Conservation (phyloP, 1,140 invertebrate genomes). For the Grapholita molesta region DNA sequence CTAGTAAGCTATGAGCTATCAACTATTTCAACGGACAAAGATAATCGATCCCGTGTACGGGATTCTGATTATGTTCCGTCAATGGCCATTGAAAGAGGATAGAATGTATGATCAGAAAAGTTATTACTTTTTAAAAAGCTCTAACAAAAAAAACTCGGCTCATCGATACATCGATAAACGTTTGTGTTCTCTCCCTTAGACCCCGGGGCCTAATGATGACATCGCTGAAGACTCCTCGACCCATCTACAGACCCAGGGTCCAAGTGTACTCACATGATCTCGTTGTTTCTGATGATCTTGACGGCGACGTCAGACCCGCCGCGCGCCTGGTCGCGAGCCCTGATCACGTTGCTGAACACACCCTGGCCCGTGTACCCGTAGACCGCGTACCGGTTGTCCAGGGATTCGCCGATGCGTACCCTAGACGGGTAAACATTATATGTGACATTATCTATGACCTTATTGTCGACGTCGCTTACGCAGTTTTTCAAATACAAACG, state of each 20-base stretch:
- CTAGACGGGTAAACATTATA: constrained; percentile 60
- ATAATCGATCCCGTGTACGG: too few species aligned
- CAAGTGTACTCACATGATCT: constrained; percentile 94
- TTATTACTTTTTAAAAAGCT: too few species aligned
- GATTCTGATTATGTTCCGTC: too few species aligned
- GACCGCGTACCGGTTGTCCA: constrained; percentile 96
- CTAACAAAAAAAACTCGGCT: too few species aligned
- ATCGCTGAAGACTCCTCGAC: constrained; percentile 18
- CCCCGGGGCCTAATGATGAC: neutral
- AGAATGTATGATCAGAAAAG: too few species aligned
- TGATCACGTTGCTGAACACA: constrained; percentile 99
- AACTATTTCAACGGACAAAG: too few species aligned
- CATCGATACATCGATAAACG: too few species aligned
- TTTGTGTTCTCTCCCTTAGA: too few species aligned
- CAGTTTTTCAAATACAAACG: too few species aligned
- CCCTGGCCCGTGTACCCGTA: constrained; percentile 99
- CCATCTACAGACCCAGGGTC: neutral
- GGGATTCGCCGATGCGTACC: constrained; percentile 95
- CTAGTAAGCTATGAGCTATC: too few species aligned
- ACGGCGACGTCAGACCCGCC: constrained; percentile 96
- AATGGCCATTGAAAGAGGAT: too few species aligned
- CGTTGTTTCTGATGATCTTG: constrained; percentile 99
- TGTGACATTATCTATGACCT: neutral
- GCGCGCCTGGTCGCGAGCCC: constrained; percentile 93
- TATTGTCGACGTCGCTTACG: too few species aligned